Percentiles rank a stretch among this genome's conserved stretches.
Conservation (phyloP, 1,140 invertebrate genomes). For the Dryas iulia region DNA sequence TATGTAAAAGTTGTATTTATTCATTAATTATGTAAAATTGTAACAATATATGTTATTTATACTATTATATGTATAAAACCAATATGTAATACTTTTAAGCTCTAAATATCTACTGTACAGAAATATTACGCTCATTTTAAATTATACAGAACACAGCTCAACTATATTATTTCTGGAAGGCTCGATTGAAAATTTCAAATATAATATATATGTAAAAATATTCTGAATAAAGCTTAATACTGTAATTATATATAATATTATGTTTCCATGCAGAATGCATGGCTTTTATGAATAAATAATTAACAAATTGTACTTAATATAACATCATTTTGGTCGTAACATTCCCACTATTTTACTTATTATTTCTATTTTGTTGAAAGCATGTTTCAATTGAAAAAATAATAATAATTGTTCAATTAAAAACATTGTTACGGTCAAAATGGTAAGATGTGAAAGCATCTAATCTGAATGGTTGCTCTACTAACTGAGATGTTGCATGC, state of each 20-base stretch:
- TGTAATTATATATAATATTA: neutral
- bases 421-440: constrained; percentile 22
- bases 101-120: neutral
- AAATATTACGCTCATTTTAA: neutral
- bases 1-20: neutral
- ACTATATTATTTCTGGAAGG: neutral
- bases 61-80: neutral
- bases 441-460: constrained; percentile 13
- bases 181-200: neutral
- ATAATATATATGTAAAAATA: neutral
- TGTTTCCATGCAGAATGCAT: constrained; percentile 13
- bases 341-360: neutral
- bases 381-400: neutral
- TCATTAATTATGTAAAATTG: neutral
- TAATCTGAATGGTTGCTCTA: constrained; percentile 8
- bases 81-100: neutral
- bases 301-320: constrained; percentile 2
- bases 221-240: neutral
- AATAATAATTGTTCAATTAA: neutral
- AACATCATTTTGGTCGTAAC: constrained; percentile 15
- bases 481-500: constrained; percentile 39
- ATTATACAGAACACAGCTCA: neutral
- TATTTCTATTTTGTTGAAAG: neutral
- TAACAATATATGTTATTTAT: neutral
- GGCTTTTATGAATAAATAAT: constrained; percentile 8